Evolutionary conservation across 2,113 vertebrate species (phyloP).

Genomic region (Eira barbara): DNA sequence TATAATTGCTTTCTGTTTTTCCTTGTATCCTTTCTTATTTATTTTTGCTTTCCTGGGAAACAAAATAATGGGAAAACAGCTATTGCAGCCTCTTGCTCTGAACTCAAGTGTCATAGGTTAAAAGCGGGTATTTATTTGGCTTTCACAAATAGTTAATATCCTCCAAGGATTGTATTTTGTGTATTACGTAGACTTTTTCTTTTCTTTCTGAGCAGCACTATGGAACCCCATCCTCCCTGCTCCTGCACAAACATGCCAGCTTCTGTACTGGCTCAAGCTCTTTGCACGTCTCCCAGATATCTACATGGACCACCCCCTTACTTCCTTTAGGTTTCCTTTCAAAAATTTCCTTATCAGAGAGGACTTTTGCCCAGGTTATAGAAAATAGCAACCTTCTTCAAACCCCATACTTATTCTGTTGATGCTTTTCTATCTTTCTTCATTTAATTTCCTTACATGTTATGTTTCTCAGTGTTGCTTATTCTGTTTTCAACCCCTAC

Average conservation of each 20-base stretch:
- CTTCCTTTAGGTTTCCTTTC: background rate
- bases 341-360: background rate
- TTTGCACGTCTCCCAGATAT: background rate
- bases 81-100: background rate
- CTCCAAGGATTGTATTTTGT: background rate
- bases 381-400: background rate
- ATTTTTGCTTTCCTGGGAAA: conserved; percentile 8
- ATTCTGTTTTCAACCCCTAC: background rate
- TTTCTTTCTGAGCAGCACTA: background rate
- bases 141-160: conserved; percentile 18
- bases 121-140: background rate
- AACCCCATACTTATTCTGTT: background rate
- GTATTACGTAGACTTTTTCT: background rate
- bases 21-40: background rate
- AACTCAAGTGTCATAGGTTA: background rate
- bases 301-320: background rate
- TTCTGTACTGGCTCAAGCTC: background rate
- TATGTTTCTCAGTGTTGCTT: background rate
- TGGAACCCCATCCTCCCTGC: background rate
- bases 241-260: background rate
- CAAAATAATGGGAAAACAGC: background rate
- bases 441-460: background rate
- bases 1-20: background rate
- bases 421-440: background rate
- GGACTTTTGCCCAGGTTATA: background rate